A percentile compares a stretch with the other conserved stretches of the same genome.
Evolutionary conservation across 2,113 vertebrate genomes (phyloP).

Genomic region (Ivindomyrus marchei): DNA sequence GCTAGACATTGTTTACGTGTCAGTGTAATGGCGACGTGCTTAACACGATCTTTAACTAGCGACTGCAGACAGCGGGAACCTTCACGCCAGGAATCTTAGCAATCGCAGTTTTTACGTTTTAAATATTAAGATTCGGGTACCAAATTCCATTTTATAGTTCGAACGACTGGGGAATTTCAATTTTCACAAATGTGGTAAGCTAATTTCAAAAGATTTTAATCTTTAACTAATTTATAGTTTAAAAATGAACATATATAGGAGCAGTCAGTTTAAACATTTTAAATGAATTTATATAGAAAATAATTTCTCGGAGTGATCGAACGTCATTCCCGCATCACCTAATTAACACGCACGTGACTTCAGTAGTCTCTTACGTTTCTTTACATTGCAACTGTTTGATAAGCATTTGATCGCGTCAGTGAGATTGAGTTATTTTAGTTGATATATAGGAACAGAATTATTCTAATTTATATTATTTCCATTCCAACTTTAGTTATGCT

Average conservation of each 20-base stretch:
- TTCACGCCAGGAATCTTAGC: neutral
- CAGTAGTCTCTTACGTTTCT: neutral
- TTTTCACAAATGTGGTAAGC: neutral
- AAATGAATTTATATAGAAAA: neutral
- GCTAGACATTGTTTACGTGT: neutral
- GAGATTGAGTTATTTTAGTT: neutral
- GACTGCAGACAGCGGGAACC: neutral
- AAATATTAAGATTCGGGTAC: neutral
- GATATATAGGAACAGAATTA: neutral
- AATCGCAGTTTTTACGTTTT: neutral
- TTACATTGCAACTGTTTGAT: neutral
- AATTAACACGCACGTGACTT: neutral
- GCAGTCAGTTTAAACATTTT: neutral
- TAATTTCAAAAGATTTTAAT: neutral
- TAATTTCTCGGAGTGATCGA: neutral
- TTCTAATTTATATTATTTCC: neutral
- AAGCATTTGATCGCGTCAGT: neutral
- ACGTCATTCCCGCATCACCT: neutral
- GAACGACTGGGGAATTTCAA: neutral
- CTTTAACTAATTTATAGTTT: neutral
- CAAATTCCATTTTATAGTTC: neutral
- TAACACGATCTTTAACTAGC: neutral
- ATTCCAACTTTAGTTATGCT: neutral
- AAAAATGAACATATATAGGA: neutral
- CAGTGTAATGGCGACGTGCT: neutral